Conservation (phyloP, 2,113 vertebrate species). For the Cyrtonyx montezumae region DNA sequence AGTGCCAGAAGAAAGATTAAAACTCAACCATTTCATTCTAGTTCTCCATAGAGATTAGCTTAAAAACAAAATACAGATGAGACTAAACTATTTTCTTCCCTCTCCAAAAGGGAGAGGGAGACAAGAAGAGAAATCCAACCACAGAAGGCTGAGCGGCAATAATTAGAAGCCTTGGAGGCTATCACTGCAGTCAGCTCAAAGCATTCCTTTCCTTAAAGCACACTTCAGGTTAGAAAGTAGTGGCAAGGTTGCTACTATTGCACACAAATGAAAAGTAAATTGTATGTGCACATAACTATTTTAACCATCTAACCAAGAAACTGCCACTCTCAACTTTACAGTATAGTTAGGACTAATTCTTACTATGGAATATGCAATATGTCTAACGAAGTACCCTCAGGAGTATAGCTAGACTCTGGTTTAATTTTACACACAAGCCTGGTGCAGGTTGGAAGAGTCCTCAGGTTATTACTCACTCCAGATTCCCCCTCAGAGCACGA, state of each 20-base stretch:
- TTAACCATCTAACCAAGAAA: background rate
- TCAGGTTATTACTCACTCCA: background rate
- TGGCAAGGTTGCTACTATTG: background rate
- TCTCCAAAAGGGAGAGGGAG: background rate
- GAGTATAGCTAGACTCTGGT: background rate
- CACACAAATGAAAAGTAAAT: too few relatives aligned
- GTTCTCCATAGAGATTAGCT: conserved; percentile 29
- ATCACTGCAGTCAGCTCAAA: background rate
- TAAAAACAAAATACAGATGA: conserved; percentile 37
- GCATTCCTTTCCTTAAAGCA: background rate
- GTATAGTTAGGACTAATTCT: background rate
- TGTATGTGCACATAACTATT: too few relatives aligned
- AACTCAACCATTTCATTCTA: conserved; percentile 22
- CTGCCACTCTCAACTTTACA: background rate
- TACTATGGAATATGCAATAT: background rate
- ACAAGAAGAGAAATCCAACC: background rate
- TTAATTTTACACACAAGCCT: background rate
- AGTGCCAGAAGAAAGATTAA: background rate
- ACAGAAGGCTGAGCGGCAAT: background rate
- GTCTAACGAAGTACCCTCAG: background rate
- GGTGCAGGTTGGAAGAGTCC: background rate
- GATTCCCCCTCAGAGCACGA: background rate
- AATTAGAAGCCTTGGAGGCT: background rate
- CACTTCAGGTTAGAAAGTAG: background rate
- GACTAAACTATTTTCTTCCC: conserved; percentile 38